Evolutionary conservation across 2,888 invertebrate species (phyloP).

Genomic region (Lasioglossum zephyrum): DNA sequence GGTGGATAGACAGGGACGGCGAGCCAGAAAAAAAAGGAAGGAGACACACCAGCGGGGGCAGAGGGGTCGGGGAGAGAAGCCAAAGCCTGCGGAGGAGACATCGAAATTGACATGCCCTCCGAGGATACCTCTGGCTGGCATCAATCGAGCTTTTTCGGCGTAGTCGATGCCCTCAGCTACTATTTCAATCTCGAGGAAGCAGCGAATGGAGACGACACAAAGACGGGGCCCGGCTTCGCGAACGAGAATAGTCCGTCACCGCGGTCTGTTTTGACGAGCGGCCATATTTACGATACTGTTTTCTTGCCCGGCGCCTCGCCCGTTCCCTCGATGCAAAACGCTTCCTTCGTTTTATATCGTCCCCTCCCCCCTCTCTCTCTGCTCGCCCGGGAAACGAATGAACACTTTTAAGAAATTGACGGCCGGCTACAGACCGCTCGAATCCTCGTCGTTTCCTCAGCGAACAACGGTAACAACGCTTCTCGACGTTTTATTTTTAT

Average conservation of each 20-base stretch:
- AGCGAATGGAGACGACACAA: slow-evolving; percentile 20
- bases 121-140: slow-evolving; percentile 56
- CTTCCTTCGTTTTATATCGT: slow-evolving; percentile 12
- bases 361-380: neutral
- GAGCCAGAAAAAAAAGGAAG: neutral
- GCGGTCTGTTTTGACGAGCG: slow-evolving; percentile 38
- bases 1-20: neutral
- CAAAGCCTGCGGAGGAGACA: slow-evolving; percentile 22
- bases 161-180: slow-evolving; percentile 56
- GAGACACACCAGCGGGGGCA: neutral
- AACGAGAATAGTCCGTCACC: slow-evolving; percentile 38
- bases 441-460: slow-evolving; percentile 15
- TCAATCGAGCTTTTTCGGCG: slow-evolving; percentile 60
- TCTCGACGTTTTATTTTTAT: slow-evolving; percentile 26
- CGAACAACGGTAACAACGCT: neutral
- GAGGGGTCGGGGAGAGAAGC: neutral
- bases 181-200: slow-evolving; percentile 54
- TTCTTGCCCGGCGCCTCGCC: neutral
- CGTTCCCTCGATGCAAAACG: slow-evolving; percentile 18
- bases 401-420: slow-evolving; percentile 56
- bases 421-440: slow-evolving; percentile 10
- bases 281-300: slow-evolving; percentile 47
- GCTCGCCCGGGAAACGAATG: slow-evolving; percentile 42
- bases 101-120: slow-evolving; percentile 65
- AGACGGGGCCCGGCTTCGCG: slow-evolving; percentile 12